phyloP scores from a whole-genome alignment of 2,113 vertebrate genomes.

The Triplophysa rosa region DNA sequence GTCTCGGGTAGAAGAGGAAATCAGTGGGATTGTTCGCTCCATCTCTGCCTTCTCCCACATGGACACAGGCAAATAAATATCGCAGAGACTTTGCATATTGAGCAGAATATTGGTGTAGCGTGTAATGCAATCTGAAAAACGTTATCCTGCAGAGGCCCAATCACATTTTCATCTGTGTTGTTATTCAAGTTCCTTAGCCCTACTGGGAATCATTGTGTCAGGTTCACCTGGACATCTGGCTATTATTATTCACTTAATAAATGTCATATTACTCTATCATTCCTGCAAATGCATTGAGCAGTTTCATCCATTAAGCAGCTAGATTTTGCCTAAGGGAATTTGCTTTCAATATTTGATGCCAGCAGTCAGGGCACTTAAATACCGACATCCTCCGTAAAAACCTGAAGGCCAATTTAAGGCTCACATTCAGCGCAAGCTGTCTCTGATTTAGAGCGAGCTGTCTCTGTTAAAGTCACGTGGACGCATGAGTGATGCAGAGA shows the following conservation, averaged over 20 bases:
- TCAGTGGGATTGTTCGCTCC: slow-evolving; percentile 50
- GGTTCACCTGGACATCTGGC: slow-evolving; percentile 32
- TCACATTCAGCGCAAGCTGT: slow-evolving; percentile 21
- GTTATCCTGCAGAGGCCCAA: not conserved
- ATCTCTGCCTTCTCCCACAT: not conserved
- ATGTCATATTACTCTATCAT: slow-evolving; percentile 42
- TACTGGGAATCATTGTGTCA: not conserved
- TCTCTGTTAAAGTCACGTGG: slow-evolving; percentile 26
- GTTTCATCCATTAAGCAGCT: slow-evolving; percentile 39
- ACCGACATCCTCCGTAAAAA: slow-evolving; percentile 42
- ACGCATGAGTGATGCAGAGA: slow-evolving; percentile 16
- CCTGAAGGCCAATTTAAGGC: slow-evolving; percentile 38
- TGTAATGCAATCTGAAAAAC: slow-evolving; percentile 60
- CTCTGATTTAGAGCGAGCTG: slow-evolving; percentile 24
- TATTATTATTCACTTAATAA: slow-evolving; percentile 44
- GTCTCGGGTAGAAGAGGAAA: slow-evolving; percentile 51
- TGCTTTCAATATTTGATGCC: slow-evolving; percentile 31
- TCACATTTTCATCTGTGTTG: slow-evolving; percentile 16
- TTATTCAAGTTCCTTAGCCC: not conserved
- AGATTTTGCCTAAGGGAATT: slow-evolving; percentile 38
- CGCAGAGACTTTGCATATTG: slow-evolving; percentile 46
- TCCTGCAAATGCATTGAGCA: slow-evolving; percentile 20
- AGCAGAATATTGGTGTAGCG: slow-evolving; percentile 34
- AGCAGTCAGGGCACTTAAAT: slow-evolving; percentile 37
- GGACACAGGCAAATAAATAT: slow-evolving; percentile 50